Evolutionary conservation across 2,797 vertebrate species (phyloP), one percentile per base, ranked within the genome.

Genomic region (Chromis chromis): DNA sequence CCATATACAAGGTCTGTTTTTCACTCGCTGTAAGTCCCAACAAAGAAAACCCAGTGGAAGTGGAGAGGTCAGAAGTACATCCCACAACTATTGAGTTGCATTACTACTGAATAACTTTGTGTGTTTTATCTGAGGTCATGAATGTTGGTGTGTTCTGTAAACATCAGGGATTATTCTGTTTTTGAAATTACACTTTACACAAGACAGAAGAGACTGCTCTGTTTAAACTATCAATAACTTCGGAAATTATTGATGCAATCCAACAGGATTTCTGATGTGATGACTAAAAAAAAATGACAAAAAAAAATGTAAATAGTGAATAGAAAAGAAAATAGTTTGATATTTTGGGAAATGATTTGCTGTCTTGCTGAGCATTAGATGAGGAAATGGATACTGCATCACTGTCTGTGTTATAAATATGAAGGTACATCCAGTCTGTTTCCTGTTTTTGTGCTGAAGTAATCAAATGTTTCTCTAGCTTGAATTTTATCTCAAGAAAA

Each of bases 11-110:
- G 40, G 21, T 62, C 50, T 48, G 46, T 28, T 33, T 74, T 55
- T 65, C 21, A 64, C 13, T 56, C 0, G 1, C 3, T 70, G 33
- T 48, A 22, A 55, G 27, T 50, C 33, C 44, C 17, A 39, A 63
- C 52, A 67, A 70, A 74, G 8, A 21, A 44, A 77, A 74, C 7
- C 21, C 3, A 49, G n/a, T 22, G 31, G 50, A 59, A 76, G 33
- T 1, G 0, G 10, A 58, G 46, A 24, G 52, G 12, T 72, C 53
- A 55, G 49, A 68, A 22, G 19, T 54, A 49, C 49, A 42, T 19
- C 42, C 11, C 19, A 19, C 24, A 57, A 21, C 16, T 17, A 21
- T 22, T 28, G 56, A n/a, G 54, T 19, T 0, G 10, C 19, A 3
- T 60, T 27, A 31, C 24, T 19, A 17, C 6, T 6, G 28, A 27